These are phyloP conservation scores for Sylvietta virens DNA, from an alignment of 2,113 vertebrate species.

Conservation along the genomic window DNA sequence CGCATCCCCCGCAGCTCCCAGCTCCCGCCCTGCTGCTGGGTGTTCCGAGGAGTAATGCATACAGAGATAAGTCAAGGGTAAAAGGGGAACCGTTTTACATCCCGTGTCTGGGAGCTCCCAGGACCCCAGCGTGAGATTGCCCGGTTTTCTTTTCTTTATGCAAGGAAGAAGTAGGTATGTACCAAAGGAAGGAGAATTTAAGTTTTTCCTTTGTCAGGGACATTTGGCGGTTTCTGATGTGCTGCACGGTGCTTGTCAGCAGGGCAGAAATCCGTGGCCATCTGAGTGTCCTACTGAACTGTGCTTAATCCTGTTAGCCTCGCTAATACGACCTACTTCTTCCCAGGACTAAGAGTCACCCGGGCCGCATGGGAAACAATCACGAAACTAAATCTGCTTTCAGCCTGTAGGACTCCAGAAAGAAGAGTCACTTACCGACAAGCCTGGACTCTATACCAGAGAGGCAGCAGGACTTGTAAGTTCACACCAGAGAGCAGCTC, in stretches of 20 bases:
- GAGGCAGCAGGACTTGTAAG: not conserved
- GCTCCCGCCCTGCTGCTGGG: not conserved
- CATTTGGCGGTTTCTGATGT: not conserved
- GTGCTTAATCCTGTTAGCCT: conserved; percentile 22
- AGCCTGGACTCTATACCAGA: not conserved
- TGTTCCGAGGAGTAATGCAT: not conserved
- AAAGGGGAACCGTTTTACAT: not conserved
- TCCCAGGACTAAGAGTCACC: not conserved
- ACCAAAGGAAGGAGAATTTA: not conserved
- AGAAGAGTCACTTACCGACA: not conserved
- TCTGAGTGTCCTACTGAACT: conserved; percentile 21
- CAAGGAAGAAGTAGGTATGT: not conserved
- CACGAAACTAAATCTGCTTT: conserved; percentile 2
- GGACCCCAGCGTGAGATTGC: not conserved
- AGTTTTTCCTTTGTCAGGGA: not conserved
- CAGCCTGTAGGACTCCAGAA: not conserved
- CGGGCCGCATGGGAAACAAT: not conserved
- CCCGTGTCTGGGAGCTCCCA: not conserved
- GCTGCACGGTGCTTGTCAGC: not conserved
- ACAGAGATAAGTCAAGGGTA: not conserved
- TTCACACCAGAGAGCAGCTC: not conserved
- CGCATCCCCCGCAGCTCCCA: not conserved
- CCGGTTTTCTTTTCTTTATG: not conserved
- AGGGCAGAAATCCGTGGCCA: not conserved
- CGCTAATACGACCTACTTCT: conserved; percentile 44